Base-by-base conservation (phyloP, 2,797 vertebrate genomes). In the Anolis apletophallus region DNA sequence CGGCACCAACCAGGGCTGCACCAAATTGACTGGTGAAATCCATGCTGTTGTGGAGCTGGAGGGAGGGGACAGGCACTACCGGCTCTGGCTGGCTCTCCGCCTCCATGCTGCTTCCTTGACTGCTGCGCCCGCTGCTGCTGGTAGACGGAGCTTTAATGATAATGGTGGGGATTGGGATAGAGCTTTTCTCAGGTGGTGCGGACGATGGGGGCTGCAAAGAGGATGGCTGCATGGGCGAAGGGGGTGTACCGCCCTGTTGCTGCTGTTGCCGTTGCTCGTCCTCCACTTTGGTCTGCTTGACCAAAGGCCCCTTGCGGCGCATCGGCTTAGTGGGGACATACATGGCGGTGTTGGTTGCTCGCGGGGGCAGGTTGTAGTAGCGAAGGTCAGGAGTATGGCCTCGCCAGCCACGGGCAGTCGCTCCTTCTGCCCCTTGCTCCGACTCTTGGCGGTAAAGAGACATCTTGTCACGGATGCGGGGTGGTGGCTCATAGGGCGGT, bases 71-170 rank as follows among this genome's bases (percentile, higher is more conserved):
- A 0, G 97, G 96, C 0, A 97, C 97, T 54, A 97, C 84, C 8
- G 97, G 97, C 0, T 97, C 97, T 59, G 97, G 97, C 94, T 87
- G 96, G 3, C 91, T 91, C 91, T 93, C 94, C 0, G 98, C 97
- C 95, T 99, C 98, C 91, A 98, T 97, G 80, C 98, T 98, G 96
- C 98, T 99, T 87, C 98, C 98, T 93, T 98, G 98, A 93, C 98
- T 99, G 95, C 98, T 98, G 88, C 98, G 97, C 68, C 98, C 98
- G 85, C 98, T 98, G 95, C 98, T 99, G 95, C 98, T 99, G 91
- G 98, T 99, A 73, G 98, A 99, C 32, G 98, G 98, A 0, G 98
- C 98, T 92, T 99, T 99, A 84, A 99, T 98, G 17, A 99, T 98
- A 73, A 99, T 99, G 91, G 98, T 99, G 89, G 98, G 98, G 85